phyloP scores from a whole-genome alignment of 2,113 vertebrate genomes.

The Alaudala cheleensis region DNA sequence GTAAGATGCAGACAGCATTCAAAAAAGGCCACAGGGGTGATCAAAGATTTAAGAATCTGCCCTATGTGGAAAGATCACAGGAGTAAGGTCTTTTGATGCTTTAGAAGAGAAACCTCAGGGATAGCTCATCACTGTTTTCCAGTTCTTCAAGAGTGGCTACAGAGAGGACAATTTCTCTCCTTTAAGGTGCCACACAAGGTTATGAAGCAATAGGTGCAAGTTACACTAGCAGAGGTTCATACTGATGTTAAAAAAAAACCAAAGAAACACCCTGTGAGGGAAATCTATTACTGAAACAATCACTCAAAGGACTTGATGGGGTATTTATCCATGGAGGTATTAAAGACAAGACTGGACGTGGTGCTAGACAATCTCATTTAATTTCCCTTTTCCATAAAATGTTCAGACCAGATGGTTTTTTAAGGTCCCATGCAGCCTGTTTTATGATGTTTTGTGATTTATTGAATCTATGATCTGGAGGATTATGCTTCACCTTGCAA shows the following conservation, averaged over 20 bases:
- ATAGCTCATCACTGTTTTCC: not conserved
- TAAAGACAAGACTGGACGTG: not conserved
- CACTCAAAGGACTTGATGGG: rapidly evolving
- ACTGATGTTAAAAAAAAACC: not conserved
- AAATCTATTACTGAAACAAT: not conserved
- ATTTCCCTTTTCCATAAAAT: not conserved
- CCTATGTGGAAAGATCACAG: not conserved
- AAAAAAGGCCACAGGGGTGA: too few relatives aligned
- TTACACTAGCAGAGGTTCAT: not conserved
- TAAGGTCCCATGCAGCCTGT: not conserved
- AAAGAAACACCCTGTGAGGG: not conserved
- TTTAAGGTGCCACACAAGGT: not conserved
- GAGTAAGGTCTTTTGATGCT: not conserved
- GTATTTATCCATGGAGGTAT: not conserved
- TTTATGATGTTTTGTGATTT: not conserved
- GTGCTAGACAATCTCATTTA: not conserved
- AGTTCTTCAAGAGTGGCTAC: not conserved
- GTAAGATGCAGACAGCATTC: not conserved
- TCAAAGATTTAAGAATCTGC: not conserved
- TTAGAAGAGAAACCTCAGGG: not conserved
- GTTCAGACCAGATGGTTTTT: not conserved
- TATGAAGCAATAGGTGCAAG: not conserved
- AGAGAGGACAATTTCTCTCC: not conserved
- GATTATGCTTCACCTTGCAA: not conserved
- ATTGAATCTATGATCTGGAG: not conserved